Base-by-base conservation (phyloP, 2,113 vertebrate species). In the Butorides virescens region DNA sequence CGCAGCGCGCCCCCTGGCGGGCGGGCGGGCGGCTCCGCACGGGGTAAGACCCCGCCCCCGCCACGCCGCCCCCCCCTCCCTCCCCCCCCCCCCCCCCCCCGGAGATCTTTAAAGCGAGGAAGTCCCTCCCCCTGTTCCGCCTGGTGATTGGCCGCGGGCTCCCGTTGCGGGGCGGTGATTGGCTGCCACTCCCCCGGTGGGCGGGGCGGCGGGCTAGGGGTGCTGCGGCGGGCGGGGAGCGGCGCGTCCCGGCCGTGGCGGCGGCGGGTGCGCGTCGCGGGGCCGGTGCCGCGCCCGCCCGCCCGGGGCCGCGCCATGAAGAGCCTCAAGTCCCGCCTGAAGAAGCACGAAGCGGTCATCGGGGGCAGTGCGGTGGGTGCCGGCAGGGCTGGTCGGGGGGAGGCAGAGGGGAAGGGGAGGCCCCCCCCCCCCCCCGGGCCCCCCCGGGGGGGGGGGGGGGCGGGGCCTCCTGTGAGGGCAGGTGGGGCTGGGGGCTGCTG, bases 291-390 rank as follows among this genome's bases (percentile, higher is more conserved):
- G 85, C 42, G 71, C 70, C 55, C 85, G 63, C 34, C 72, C 52
- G 56, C 71, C 88, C 29, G 29, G 39, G 56, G 67, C 56, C 70
- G 34, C 81, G 68, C 93, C 97, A 98, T 99, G 99, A 99, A 99
- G 98, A 99, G 99, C 97, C 98, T 99, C 65, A 99, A 99, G 97
- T 99, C 99, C 92, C 98, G 99, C 19, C 93, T 99, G 98, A 98
- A 98, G 97, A 99, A 98, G 96, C 99, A 99, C 79, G 99, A 99
- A 96, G 98, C 98, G 13, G 98, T 98, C 80, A 98, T 98, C 84
- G 94, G 86, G 23, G 80, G 80, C 88, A 93, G 88, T 70, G n/a
- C 74, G 95, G 98, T 98, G 96, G 55, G 98, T 96, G 56, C 80
- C 18, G n/a, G n/a, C 26, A 8, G 44, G 74, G 39, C 44, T 6